Percentiles rank a stretch among this genome's conserved stretches.
Evolutionary conservation across 2,113 vertebrate species (phyloP).

Genomic region (Trachemys scripta): DNA sequence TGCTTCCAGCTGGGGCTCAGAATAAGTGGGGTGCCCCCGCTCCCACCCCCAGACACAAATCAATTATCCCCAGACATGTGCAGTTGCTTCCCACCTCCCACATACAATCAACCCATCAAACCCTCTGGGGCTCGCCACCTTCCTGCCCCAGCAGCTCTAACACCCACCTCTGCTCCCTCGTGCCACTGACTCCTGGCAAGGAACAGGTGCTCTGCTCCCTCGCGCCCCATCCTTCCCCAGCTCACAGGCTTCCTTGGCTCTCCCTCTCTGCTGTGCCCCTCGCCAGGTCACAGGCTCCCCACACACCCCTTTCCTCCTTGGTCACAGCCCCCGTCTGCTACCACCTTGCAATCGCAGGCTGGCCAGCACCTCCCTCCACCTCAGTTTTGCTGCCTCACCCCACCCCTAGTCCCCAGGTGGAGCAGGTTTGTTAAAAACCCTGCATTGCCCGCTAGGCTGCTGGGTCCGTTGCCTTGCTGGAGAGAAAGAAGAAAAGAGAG

Average conservation of each 20-base stretch:
- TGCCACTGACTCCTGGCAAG: not conserved
- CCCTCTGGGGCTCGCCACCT: too few relatives aligned
- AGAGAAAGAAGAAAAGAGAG: not conserved
- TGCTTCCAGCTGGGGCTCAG: not conserved
- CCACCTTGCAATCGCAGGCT: not conserved
- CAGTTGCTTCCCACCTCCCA: not conserved
- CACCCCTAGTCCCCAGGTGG: not conserved
- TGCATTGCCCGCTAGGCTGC: not conserved
- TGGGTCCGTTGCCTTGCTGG: not conserved
- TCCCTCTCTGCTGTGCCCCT: not conserved
- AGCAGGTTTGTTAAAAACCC: not conserved
- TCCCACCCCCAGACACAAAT: not conserved
- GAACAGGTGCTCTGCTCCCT: too few relatives aligned
- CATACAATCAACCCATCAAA: not conserved
- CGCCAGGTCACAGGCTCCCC: too few relatives aligned
- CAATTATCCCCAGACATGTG: not conserved
- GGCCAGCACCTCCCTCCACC: not conserved
- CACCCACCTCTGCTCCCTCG: accelerated
- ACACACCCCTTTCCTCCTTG: not conserved
- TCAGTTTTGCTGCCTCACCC: accelerated
- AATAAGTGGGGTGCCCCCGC: not conserved
- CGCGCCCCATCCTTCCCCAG: accelerated
- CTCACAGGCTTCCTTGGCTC: too few relatives aligned
- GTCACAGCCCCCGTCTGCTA: not conserved
- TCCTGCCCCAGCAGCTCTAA: not conserved